phyloP scores from a whole-genome alignment of 1,140 invertebrate species.

The Cherax destructor region DNA sequence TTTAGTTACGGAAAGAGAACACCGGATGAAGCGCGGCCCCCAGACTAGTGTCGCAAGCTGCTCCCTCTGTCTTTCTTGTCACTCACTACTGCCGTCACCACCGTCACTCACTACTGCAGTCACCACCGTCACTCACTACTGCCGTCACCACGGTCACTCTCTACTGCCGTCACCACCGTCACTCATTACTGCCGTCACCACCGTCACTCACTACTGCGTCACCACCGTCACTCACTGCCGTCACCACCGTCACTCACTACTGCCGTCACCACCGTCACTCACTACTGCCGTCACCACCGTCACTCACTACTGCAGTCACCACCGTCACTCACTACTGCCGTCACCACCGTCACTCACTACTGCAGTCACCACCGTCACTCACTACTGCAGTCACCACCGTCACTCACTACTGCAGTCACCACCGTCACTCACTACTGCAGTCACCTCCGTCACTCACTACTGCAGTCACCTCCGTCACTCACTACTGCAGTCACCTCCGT shows the following conservation, averaged over 20 bases:
- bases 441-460: too few relatives aligned
- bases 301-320: background rate
- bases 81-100: background rate
- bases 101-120: background rate
- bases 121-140: background rate
- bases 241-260: background rate
- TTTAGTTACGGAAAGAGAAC: slow-evolving; percentile 46
- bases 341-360: background rate
- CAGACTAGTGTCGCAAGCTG: background rate
- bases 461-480: too few relatives aligned
- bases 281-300: background rate
- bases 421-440: background rate
- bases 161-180: background rate
- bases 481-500: too few relatives aligned
- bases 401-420: background rate
- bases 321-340: background rate
- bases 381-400: background rate
- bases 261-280: background rate
- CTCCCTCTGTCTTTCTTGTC: background rate
- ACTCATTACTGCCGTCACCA: background rate
- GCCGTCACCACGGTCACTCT: background rate
- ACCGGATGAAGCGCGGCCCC: slow-evolving; percentile 39
- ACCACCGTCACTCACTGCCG: background rate
- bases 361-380: background rate
- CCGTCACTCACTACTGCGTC: background rate